phyloP scores from a whole-genome alignment of 2,797 vertebrate genomes.

The Mormyrus proboscirostris region DNA sequence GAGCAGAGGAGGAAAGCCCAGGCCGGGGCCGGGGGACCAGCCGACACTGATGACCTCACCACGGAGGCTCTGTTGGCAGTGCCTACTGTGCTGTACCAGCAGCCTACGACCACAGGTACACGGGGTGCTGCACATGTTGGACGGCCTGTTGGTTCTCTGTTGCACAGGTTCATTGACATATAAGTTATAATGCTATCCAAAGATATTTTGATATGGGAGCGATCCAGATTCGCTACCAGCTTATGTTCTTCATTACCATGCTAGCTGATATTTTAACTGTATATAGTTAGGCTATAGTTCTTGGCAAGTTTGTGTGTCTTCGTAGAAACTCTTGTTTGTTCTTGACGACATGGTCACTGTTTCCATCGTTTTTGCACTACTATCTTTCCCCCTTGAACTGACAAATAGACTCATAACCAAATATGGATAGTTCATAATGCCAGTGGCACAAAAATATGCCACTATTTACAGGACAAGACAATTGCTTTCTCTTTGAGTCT shows the following conservation, averaged over 20 bases:
- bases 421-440: neutral
- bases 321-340: neutral
- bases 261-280: neutral
- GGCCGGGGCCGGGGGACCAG: conserved; percentile 55
- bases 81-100: conserved; percentile 54
- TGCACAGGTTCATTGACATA: neutral
- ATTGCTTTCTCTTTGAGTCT: neutral
- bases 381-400: neutral
- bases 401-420: neutral
- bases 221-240: neutral
- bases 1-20: conserved; percentile 57
- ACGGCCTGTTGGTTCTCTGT: neutral
- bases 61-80: conserved; percentile 48
- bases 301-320: neutral
- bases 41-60: conserved; percentile 53
- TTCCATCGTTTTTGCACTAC: neutral
- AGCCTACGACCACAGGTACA: conserved; percentile 50
- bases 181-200: neutral
- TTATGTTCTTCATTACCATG: neutral
- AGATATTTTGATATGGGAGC: neutral
- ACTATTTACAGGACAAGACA: neutral
- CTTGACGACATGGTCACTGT: neutral
- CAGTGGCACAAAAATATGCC: neutral
- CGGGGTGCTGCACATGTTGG: neutral
- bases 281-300: neutral